Conservation (phyloP, 2,797 vertebrate species). For the Lates japonicus region DNA sequence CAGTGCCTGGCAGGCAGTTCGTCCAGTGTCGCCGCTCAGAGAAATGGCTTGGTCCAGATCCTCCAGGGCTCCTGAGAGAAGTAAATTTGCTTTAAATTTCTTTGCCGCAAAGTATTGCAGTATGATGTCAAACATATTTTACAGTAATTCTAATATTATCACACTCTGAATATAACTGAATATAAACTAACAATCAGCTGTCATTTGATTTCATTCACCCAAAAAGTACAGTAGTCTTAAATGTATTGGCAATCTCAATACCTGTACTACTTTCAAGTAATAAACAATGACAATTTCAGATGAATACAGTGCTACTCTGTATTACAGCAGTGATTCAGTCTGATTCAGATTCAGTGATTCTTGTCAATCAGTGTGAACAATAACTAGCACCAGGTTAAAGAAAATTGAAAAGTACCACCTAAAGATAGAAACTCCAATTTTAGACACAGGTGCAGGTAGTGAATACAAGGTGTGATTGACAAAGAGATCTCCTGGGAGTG, state of each 20-base stretch:
- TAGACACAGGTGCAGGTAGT: conserved; percentile 2
- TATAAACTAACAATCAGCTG: not conserved
- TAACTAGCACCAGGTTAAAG: not conserved
- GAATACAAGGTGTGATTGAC: conserved; percentile 1
- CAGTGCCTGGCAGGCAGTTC: conserved; percentile 89
- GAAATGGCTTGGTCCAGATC: conserved; percentile 90
- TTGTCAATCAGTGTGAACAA: conserved; percentile 9
- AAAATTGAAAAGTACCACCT: conserved; percentile 10
- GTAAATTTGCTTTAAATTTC: not conserved
- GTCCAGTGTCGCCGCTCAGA: conserved; percentile 87
- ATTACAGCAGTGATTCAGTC: not conserved
- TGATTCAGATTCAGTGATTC: no score
- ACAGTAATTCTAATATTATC: no score
- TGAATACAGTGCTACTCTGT: not conserved
- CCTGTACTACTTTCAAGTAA: not conserved
- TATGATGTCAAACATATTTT: not conserved
- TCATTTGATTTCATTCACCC: not conserved
- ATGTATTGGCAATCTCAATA: not conserved
- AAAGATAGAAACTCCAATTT: conserved; percentile 19
- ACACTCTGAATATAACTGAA: not conserved
- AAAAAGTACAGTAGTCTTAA: not conserved
- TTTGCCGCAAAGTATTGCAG: not conserved
- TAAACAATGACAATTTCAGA: not conserved
- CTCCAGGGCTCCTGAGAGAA: conserved; percentile 87
- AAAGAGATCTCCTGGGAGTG: not conserved